phyloP scores from a whole-genome alignment of 2,797 vertebrate genomes.

The Brotula barbata region DNA sequence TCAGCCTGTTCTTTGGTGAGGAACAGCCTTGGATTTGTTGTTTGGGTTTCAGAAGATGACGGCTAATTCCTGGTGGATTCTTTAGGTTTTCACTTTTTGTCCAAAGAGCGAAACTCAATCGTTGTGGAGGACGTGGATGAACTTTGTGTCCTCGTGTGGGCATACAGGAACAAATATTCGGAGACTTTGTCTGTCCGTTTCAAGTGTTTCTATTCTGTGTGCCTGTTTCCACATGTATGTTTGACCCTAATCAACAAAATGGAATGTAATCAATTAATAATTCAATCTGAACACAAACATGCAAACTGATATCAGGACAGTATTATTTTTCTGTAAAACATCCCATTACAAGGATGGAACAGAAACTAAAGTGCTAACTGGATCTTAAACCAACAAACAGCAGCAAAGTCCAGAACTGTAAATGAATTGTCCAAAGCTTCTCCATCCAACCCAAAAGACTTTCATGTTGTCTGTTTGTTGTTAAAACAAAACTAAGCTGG shows the following conservation, averaged over 20 bases:
- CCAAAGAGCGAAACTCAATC: slow-evolving; percentile 66
- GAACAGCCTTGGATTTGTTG: slow-evolving; percentile 23
- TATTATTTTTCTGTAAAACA: background rate
- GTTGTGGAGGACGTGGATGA: slow-evolving; percentile 19
- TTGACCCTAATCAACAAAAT: slow-evolving; percentile 48
- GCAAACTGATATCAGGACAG: background rate
- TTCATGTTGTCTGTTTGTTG: slow-evolving; percentile 38
- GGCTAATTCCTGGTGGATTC: slow-evolving; percentile 21
- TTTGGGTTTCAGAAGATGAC: slow-evolving; percentile 35
- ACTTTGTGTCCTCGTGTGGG: slow-evolving; percentile 8
- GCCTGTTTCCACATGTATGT: slow-evolving; percentile 9
- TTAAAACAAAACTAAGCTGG: slow-evolving; percentile 42
- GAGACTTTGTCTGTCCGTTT: background rate
- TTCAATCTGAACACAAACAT: slow-evolving; percentile 2
- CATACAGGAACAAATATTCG: slow-evolving; percentile 4
- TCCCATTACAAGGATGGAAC: background rate
- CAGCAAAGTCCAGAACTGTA: too few relatives aligned
- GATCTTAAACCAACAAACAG: too few relatives aligned
- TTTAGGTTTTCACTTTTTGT: slow-evolving; percentile 14
- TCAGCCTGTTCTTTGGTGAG: slow-evolving; percentile 12
- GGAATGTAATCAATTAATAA: slow-evolving; percentile 71
- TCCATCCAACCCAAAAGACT: slow-evolving; percentile 18
- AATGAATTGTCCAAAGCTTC: background rate
- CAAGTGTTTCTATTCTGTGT: slow-evolving; percentile 16
- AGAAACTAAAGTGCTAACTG: background rate